Conservation (phyloP, 2,888 invertebrate species). For the Anoncus sp. region DNA sequence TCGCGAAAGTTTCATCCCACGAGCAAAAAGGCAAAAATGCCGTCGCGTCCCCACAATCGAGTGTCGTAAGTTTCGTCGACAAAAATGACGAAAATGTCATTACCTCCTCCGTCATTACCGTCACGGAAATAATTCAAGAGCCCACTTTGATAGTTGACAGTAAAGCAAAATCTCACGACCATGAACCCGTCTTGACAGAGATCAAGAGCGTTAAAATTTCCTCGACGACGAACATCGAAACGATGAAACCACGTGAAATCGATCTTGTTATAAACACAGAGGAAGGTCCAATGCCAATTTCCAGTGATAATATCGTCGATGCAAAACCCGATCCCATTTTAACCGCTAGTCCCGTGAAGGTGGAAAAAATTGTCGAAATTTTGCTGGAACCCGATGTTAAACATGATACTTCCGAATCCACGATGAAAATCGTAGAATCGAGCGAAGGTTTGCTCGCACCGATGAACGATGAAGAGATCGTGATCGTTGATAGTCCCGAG, state of each 20-base stretch:
- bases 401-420: not conserved
- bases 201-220: not conserved
- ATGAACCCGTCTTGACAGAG: not conserved
- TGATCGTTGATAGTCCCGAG: slow-evolving; percentile 24
- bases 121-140: slow-evolving; percentile 14
- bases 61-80: slow-evolving; percentile 9
- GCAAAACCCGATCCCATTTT: slow-evolving; percentile 70
- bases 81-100: too few relatives aligned
- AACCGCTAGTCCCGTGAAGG: slow-evolving; percentile 65
- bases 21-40: slow-evolving; percentile 63
- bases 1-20: slow-evolving; percentile 39
- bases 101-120: too few relatives aligned
- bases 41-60: slow-evolving; percentile 46
- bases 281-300: slow-evolving; percentile 73
- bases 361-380: slow-evolving; percentile 50
- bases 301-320: slow-evolving; percentile 63
- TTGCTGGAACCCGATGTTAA: slow-evolving; percentile 40
- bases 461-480: slow-evolving; percentile 21
- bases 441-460: slow-evolving; percentile 10
- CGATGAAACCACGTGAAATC: not conserved
- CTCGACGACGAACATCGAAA: not conserved
- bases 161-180: not conserved
- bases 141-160: slow-evolving; percentile 2
- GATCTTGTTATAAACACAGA: slow-evolving; percentile 71
- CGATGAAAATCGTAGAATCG: slow-evolving; percentile 35